These are phyloP conservation scores for Cynopterus sphinx DNA, from an alignment of 2,797 vertebrate species.

Conservation along the genomic window DNA sequence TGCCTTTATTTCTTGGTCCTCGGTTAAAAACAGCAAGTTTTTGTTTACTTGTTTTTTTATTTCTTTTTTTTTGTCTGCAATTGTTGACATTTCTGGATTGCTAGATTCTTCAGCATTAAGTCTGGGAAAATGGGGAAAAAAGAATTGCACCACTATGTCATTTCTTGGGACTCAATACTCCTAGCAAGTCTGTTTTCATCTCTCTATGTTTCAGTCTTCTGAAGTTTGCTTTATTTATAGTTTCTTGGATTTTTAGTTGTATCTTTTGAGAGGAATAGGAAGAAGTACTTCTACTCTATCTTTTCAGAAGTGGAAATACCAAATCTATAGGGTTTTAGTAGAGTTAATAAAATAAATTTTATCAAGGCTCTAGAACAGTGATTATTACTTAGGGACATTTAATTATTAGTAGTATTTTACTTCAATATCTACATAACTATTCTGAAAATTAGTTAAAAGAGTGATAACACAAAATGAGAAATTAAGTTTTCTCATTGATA, in stretches of 20 bases:
- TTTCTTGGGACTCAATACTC: neutral
- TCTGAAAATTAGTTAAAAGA: constrained; percentile 56
- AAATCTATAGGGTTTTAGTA: neutral
- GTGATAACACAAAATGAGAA: constrained; percentile 17
- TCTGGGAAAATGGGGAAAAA: neutral
- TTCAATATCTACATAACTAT: constrained; percentile 14
- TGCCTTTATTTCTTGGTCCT: neutral
- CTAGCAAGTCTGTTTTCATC: neutral
- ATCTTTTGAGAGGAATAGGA: neutral
- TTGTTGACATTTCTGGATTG: neutral
- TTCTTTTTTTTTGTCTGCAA: neutral
- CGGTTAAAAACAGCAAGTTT: neutral
- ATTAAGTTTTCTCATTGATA: constrained; percentile 20
- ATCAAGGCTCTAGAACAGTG: neutral
- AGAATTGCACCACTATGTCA: neutral
- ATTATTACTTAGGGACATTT: neutral
- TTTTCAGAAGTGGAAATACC: neutral
- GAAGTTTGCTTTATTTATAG: neutral
- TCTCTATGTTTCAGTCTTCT: neutral
- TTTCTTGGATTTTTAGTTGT: neutral
- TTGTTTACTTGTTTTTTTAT: no score
- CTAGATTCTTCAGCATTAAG: neutral
- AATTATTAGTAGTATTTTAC: constrained; percentile 5
- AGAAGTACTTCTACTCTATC: neutral
- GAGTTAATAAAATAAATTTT: neutral